phyloP scores from a whole-genome alignment of 1,140 invertebrate genomes.

The Hycleus cichorii region DNA sequence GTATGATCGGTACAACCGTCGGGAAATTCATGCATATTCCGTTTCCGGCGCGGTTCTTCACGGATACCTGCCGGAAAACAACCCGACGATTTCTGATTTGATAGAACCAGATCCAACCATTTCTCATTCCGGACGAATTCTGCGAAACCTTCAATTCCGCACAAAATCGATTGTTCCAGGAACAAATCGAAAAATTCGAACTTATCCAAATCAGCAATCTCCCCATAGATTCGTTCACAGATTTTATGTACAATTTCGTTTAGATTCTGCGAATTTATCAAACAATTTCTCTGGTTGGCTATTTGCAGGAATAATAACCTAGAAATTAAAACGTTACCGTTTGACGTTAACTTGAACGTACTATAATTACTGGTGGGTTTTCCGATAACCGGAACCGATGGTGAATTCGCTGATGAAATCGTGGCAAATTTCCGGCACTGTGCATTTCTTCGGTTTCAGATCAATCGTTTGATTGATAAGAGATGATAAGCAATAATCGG shows the following conservation, averaged over 20 bases:
- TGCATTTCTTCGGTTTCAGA: background rate
- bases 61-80: constrained; percentile 20
- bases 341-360: background rate
- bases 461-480: constrained; percentile 1
- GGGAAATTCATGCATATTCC: constrained; percentile 20
- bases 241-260: constrained; percentile 3
- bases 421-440: background rate
- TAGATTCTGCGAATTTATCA: constrained; percentile 11
- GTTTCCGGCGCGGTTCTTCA: constrained; percentile 9
- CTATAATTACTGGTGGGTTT: constrained; percentile 11
- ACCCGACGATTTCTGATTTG: constrained; percentile 25
- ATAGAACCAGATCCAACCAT: constrained; percentile 24
- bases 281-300: constrained; percentile 20
- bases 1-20: constrained; percentile 31
- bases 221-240: constrained; percentile 21
- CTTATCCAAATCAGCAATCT: constrained; percentile 13
- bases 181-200: constrained; percentile 29
- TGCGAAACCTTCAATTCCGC: constrained; percentile 29
- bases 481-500: constrained; percentile 1
- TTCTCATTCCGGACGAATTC: constrained; percentile 22
- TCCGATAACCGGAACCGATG: background rate
- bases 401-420: no score
- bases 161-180: constrained; percentile 29
- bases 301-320: constrained; percentile 27
- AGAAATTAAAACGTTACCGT: no score